These are phyloP conservation scores for Phyllotreta cruciferae DNA, from an alignment of 2,888 invertebrate species.

Conservation along the genomic window DNA sequence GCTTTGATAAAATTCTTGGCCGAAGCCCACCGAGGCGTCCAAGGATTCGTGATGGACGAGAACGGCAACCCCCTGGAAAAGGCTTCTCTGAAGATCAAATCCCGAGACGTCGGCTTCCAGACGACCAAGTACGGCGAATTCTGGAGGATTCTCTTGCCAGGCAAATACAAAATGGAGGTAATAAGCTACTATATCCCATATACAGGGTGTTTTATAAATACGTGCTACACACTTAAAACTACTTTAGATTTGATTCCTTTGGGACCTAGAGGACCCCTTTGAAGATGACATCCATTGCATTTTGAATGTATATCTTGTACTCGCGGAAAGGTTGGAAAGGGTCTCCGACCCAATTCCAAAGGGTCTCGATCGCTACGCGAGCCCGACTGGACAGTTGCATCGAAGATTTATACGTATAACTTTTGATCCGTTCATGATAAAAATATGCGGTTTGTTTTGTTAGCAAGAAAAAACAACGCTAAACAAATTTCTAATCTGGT, in stretches of 20 bases:
- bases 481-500: no score
- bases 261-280: no score
- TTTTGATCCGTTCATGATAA: no score
- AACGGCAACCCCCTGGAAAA: slow-evolving; percentile 80
- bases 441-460: no score
- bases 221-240: background rate
- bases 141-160: slow-evolving; percentile 90
- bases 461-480: no score
- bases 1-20: slow-evolving; percentile 83
- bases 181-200: slow-evolving; percentile 35
- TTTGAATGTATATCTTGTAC: slow-evolving; percentile 1
- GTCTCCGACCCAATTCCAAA: no score
- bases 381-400: no score
- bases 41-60: slow-evolving; percentile 84
- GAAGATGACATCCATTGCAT: no score
- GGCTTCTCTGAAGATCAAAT: slow-evolving; percentile 79
- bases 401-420: no score
- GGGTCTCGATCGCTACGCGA: no score
- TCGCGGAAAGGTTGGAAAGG: no score
- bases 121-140: slow-evolving; percentile 93
- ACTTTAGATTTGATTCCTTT: no score
- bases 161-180: slow-evolving; percentile 84
- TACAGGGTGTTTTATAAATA: background rate
- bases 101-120: slow-evolving; percentile 84
- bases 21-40: slow-evolving; percentile 87